Percentiles rank a stretch among this genome's conserved stretches.
phyloP scores from a whole-genome alignment of 2,888 invertebrate species.

The Idaea aversata region DNA sequence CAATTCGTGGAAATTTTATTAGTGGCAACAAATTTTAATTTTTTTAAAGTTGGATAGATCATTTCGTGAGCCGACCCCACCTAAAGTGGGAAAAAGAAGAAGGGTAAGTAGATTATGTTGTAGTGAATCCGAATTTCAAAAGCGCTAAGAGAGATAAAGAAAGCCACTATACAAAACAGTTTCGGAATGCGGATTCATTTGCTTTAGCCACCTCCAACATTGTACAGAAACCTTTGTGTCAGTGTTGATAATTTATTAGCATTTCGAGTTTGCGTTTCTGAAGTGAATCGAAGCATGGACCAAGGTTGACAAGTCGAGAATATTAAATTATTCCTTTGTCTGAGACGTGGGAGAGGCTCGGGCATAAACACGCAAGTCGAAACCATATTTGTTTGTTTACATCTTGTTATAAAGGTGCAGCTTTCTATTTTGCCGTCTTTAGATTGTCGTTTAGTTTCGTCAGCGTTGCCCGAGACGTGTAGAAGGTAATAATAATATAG shows the following conservation, averaged over 20 bases:
- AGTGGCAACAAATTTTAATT: no score
- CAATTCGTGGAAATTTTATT: background rate
- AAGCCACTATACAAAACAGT: background rate
- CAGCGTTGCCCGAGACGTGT: background rate
- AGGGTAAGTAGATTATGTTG: no score
- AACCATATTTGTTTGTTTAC: conserved; percentile 33
- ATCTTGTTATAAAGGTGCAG: conserved; percentile 15
- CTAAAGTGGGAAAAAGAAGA: no score
- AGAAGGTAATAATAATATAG: no score
- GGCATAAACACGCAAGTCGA: conserved; percentile 14
- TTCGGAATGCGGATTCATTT: conserved; percentile 4
- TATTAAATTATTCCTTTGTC: conserved; percentile 45
- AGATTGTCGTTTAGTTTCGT: conserved; percentile 5
- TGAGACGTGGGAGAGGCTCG: conserved; percentile 15
- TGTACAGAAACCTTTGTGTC: background rate
- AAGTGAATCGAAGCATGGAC: conserved; percentile 46
- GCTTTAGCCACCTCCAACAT: background rate
- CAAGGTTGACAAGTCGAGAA: conserved; percentile 48
- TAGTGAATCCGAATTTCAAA: no score
- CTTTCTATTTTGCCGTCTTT: conserved; percentile 5
- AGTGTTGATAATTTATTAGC: background rate
- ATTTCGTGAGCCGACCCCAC: no score
- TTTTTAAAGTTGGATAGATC: no score
- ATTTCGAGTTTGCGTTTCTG: conserved; percentile 26
- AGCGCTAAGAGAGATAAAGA: background rate